Evolutionary conservation across 2,797 vertebrate genomes (phyloP).

Genomic region (Garrulus glandarius): DNA sequence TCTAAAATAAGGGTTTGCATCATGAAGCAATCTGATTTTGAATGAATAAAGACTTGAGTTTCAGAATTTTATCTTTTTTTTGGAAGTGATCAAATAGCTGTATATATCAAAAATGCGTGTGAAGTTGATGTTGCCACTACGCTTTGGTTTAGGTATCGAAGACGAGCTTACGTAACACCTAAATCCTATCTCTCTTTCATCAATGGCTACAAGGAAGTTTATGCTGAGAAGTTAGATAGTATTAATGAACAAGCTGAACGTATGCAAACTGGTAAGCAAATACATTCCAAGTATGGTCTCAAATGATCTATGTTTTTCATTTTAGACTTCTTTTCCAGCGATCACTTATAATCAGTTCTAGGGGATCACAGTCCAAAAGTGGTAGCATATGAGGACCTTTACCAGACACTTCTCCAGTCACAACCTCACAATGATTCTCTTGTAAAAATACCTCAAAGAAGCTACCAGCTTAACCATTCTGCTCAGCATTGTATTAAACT

Average conservation of each 20-base stretch:
- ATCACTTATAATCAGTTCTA: neutral
- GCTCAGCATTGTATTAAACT: neutral
- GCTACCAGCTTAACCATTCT: neutral
- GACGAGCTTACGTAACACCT: constrained; percentile 75
- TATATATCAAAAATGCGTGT: neutral
- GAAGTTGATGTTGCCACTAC: neutral
- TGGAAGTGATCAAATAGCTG: neutral
- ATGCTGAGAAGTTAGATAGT: constrained; percentile 76
- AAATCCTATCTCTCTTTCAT: constrained; percentile 75
- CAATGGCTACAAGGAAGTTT: constrained; percentile 78
- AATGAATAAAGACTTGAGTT: neutral
- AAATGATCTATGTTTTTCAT: neutral
- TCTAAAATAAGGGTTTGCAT: neutral
- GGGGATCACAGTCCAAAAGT: neutral
- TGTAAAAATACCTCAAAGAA: neutral
- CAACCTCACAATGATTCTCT: neutral
- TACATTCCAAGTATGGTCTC: neutral
- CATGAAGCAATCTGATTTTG: neutral
- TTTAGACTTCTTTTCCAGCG: neutral
- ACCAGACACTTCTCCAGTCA: neutral
- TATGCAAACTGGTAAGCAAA: constrained; percentile 83
- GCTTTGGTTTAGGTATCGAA: constrained; percentile 67
- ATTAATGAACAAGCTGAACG: constrained; percentile 82
- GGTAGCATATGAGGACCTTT: neutral
- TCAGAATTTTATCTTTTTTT: neutral